Conservation (phyloP, 2,797 vertebrate species). For the Paedocypris micromegethes region DNA sequence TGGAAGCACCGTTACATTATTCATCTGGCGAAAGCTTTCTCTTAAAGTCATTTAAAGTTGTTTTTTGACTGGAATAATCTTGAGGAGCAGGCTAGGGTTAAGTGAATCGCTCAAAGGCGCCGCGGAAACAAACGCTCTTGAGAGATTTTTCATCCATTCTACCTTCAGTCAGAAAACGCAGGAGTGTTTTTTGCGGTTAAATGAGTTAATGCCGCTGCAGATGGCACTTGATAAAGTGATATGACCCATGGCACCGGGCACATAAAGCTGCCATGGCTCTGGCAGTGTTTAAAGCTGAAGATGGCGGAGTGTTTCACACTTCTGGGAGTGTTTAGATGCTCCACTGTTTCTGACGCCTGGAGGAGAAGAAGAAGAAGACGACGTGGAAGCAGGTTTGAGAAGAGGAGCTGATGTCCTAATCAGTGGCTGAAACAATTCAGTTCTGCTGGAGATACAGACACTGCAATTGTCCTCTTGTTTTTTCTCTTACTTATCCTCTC, state of each 20-base stretch:
- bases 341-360: neutral
- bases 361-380: neutral
- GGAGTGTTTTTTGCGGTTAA: neutral
- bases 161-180: too few relatives aligned
- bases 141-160: too few relatives aligned
- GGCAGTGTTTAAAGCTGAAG: constrained; percentile 29
- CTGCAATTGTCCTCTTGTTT: neutral
- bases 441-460: neutral
- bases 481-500: neutral
- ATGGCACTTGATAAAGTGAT: constrained; percentile 39
- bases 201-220: constrained; percentile 28
- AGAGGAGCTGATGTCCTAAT: neutral
- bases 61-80: constrained; percentile 7
- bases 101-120: neutral
- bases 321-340: neutral
- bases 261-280: constrained; percentile 24
- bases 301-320: neutral
- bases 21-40: constrained; percentile 14
- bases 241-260: constrained; percentile 30
- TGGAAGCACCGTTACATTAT: constrained; percentile 7
- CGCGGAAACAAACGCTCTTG: too few relatives aligned
- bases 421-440: neutral
- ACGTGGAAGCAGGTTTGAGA: neutral
- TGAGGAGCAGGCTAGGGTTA: neutral
- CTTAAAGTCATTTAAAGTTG: constrained; percentile 9